Evolutionary conservation across 2,797 vertebrate genomes (phyloP).

Genomic region (Picus viridis): DNA sequence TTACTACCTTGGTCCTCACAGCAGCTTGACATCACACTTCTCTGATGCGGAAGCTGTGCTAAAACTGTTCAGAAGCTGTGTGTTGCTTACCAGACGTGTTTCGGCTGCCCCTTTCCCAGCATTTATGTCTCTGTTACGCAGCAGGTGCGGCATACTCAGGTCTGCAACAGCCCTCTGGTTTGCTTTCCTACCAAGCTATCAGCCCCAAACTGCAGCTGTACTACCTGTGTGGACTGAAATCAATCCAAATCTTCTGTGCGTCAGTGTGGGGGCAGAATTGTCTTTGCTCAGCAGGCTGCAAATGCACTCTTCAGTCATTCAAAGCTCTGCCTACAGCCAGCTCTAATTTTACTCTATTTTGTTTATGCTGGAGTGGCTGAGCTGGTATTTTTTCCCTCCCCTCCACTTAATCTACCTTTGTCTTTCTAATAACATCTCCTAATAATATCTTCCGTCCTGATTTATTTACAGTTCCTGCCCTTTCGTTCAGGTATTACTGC

Average conservation of each 20-base stretch:
- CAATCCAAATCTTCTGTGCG: neutral
- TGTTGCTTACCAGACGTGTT: neutral
- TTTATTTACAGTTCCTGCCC: constrained; percentile 31
- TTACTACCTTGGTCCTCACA: constrained; percentile 21
- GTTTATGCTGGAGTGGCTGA: constrained; percentile 51
- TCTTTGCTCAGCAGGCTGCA: constrained; percentile 25
- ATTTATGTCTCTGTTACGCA: constrained; percentile 26
- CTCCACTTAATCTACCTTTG: neutral
- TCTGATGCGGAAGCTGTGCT: constrained; percentile 21
- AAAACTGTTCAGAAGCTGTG: neutral
- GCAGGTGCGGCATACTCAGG: constrained; percentile 6
- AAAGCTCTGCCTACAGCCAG: constrained; percentile 50
- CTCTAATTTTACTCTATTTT: constrained; percentile 49
- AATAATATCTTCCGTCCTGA: neutral
- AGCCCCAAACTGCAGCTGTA: neutral
- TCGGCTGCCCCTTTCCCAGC: neutral
- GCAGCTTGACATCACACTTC: constrained; percentile 10
- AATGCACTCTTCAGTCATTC: constrained; percentile 44
- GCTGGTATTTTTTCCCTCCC: neutral
- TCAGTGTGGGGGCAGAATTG: constrained; percentile 36
- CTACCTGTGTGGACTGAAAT: constrained; percentile 42
- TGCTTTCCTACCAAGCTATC: neutral
- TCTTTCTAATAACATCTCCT: constrained; percentile 25
- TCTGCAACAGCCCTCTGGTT: neutral
- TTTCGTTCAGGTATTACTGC: constrained; percentile 16